Conservation (phyloP, 2,113 vertebrate species). For the Gnathonemus longibarbis region DNA sequence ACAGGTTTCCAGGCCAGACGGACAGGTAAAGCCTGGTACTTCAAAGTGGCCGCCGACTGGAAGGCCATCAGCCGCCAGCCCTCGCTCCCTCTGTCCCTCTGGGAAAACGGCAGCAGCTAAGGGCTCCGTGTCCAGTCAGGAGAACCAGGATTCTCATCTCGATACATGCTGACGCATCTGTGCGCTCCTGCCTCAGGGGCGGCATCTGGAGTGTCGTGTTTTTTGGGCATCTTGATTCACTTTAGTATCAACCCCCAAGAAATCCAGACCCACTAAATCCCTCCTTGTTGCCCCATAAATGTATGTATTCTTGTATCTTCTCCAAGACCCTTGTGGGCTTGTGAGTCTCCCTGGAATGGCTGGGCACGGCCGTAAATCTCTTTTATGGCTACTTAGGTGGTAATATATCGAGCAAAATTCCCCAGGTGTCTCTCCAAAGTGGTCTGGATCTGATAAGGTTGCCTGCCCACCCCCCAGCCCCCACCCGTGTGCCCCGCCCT, state of each 20-base stretch:
- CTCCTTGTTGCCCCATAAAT: not conserved
- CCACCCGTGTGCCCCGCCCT: not conserved
- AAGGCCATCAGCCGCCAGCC: slow-evolving; percentile 19
- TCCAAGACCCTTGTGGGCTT: not conserved
- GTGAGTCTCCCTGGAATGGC: slow-evolving; percentile 36
- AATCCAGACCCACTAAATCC: not conserved
- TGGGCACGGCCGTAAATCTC: slow-evolving; percentile 36
- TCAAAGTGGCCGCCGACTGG: slow-evolving; percentile 41
- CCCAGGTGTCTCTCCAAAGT: slow-evolving; percentile 58
- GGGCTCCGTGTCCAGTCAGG: not conserved
- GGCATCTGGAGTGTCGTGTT: not conserved
- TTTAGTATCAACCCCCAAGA: not conserved
- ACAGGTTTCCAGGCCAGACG: slow-evolving; percentile 49
- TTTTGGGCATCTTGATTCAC: not conserved
- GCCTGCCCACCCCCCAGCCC: not conserved
- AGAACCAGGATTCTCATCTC: not conserved
- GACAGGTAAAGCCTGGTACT: slow-evolving; percentile 42
- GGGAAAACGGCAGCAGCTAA: not conserved
- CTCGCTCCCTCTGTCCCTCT: not conserved
- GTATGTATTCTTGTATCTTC: not conserved
- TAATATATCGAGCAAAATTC: slow-evolving; percentile 50
- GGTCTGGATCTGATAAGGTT: slow-evolving; percentile 62
- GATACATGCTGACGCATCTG: not conserved
- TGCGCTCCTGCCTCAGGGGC: not conserved
- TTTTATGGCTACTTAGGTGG: slow-evolving; percentile 50